These are phyloP conservation scores for Dynastes grantii DNA, from an alignment of 2,888 invertebrate species.

Conservation along the genomic window DNA sequence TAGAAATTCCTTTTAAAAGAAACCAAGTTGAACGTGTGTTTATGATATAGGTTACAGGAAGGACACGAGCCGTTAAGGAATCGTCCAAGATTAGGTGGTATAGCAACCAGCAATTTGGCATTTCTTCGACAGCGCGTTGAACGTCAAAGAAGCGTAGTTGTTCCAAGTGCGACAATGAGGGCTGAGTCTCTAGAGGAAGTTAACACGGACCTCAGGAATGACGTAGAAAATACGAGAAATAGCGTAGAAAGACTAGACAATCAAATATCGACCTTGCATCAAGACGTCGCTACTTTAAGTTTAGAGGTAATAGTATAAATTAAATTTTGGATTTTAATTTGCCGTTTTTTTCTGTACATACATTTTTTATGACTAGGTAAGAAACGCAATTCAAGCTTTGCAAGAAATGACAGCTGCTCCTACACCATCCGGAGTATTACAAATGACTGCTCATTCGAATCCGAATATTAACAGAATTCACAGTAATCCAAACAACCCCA, in stretches of 20 bases:
- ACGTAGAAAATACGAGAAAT: constrained; percentile 66
- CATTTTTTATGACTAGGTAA: constrained; percentile 73
- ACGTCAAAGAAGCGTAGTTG: constrained; percentile 77
- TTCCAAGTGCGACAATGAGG: constrained; percentile 72
- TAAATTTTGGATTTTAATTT: constrained; percentile 7
- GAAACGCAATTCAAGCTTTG: constrained; percentile 87
- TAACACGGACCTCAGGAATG: constrained; percentile 71
- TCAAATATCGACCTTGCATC: constrained; percentile 86
- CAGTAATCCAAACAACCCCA: constrained; percentile 64
- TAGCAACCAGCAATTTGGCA: constrained; percentile 69
- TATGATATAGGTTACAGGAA: constrained; percentile 64
- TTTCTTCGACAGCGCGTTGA: constrained; percentile 79
- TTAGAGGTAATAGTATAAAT: constrained; percentile 76
- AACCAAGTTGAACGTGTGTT: background rate
- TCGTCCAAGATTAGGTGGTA: constrained; percentile 65
- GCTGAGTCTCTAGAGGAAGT: constrained; percentile 77
- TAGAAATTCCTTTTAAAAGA: too few relatives aligned
- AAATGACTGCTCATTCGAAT: constrained; percentile 86
- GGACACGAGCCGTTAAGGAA: constrained; percentile 62
- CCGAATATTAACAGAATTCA: constrained; percentile 76
- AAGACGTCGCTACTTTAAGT: constrained; percentile 89
- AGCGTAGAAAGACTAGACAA: constrained; percentile 84
- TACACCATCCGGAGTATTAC: constrained; percentile 64
- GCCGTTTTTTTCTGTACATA: background rate
- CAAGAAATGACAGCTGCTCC: constrained; percentile 84